Conservation (phyloP, 2,113 vertebrate species). For the Butorides virescens region DNA sequence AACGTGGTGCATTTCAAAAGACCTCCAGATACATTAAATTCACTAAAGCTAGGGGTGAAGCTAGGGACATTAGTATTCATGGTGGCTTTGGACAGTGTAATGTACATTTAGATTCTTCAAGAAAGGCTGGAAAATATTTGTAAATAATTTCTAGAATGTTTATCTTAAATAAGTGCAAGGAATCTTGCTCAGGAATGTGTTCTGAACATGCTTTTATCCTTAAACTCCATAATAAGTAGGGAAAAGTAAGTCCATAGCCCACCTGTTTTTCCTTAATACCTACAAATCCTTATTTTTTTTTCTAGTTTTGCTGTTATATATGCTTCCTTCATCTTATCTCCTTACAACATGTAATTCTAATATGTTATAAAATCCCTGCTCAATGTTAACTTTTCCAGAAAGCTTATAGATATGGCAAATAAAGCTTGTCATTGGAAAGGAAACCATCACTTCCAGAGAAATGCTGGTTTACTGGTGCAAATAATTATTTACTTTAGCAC, state of each 20-base stretch:
- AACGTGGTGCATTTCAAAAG: neutral
- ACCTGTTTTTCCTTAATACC: neutral
- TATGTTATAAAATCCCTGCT: neutral
- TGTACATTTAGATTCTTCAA: neutral
- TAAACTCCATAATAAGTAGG: neutral
- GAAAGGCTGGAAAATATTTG: neutral
- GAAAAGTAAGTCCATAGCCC: neutral
- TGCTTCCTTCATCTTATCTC: neutral
- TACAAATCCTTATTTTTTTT: neutral
- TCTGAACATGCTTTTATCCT: neutral
- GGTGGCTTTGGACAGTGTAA: neutral
- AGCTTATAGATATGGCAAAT: neutral
- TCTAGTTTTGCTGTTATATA: neutral
- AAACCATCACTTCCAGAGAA: neutral
- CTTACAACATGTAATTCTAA: neutral
- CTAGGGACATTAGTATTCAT: neutral
- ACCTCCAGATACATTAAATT: neutral
- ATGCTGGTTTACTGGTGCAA: neutral
- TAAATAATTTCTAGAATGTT: neutral
- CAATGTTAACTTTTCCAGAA: neutral
- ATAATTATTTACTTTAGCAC: neutral
- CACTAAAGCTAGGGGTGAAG: neutral
- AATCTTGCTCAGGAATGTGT: neutral
- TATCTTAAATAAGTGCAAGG: neutral
- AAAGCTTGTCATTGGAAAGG: neutral